These are phyloP conservation scores for Enteromius thamalakanensis DNA, from an alignment of 2,797 vertebrate species.

Conservation along the genomic window DNA sequence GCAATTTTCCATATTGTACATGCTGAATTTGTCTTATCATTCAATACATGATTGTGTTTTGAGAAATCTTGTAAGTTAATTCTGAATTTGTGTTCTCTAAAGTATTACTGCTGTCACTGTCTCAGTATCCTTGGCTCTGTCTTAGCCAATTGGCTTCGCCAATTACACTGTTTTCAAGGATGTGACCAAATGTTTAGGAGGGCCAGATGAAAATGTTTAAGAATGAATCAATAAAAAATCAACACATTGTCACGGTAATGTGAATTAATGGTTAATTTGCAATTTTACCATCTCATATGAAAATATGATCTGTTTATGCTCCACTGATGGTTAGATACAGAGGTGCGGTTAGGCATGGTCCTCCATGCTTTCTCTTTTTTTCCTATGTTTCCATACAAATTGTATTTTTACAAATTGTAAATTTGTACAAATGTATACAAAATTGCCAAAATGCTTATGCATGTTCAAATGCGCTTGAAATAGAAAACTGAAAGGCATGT, in stretches of 20 bases:
- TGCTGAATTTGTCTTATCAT: not conserved
- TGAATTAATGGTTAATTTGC: not conserved
- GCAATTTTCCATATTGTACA: not conserved
- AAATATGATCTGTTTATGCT: not conserved
- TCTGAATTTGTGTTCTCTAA: no score
- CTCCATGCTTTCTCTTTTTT: no score
- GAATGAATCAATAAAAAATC: not conserved
- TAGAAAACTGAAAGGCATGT: not conserved
- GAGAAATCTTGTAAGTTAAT: not conserved
- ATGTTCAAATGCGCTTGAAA: not conserved
- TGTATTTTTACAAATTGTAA: not conserved
- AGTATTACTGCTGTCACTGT: not conserved
- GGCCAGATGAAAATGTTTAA: not conserved
- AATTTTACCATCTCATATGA: not conserved
- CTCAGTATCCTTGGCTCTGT: not conserved
- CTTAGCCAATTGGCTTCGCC: no score
- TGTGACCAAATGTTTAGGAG: slow-evolving; percentile 1
- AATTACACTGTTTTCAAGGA: not conserved
- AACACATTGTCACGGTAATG: not conserved
- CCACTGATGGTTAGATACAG: not conserved
- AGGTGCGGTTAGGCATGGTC: not conserved
- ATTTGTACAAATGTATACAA: not conserved
- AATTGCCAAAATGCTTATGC: not conserved
- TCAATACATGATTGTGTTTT: not conserved
- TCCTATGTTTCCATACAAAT: not conserved